These are phyloP conservation scores for Molossus molossus DNA, from an alignment of 2,797 vertebrate species.

Conservation along the genomic window DNA sequence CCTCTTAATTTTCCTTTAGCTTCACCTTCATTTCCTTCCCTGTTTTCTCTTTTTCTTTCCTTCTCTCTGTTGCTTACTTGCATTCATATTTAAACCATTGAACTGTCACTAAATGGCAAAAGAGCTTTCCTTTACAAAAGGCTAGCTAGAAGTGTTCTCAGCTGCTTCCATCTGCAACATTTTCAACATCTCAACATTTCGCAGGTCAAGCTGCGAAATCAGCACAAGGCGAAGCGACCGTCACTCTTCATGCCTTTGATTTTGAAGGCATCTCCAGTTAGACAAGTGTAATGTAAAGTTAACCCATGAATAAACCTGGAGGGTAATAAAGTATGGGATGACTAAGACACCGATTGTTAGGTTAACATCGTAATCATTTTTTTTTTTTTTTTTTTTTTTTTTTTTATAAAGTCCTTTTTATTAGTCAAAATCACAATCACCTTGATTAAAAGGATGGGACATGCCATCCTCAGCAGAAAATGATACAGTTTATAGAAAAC, in stretches of 20 bases:
- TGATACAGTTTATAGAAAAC: slow-evolving; percentile 86
- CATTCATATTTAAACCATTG: slow-evolving; percentile 57
- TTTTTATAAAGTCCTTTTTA: slow-evolving; percentile 87
- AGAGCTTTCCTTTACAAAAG: slow-evolving; percentile 69
- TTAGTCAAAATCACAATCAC: slow-evolving; percentile 88
- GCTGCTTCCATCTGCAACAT: slow-evolving; percentile 18
- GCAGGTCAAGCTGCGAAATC: slow-evolving; percentile 61
- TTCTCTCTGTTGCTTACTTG: slow-evolving; percentile 31
- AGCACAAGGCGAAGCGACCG: background rate
- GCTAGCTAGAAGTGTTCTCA: slow-evolving; percentile 11
- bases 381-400: too few species aligned
- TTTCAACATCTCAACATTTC: slow-evolving; percentile 52
- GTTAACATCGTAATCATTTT: background rate
- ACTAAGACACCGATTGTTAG: background rate
- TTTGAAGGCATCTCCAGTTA: background rate
- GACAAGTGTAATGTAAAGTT: background rate
- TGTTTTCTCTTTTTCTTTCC: background rate
- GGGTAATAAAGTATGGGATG: background rate
- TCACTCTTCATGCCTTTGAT: slow-evolving; percentile 2
- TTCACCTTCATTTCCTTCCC: background rate
- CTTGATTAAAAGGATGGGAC: slow-evolving; percentile 86
- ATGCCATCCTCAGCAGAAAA: slow-evolving; percentile 85
- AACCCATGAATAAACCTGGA: background rate
- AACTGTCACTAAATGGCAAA: slow-evolving; percentile 51
- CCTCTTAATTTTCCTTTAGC: slow-evolving; percentile 46